These are phyloP conservation scores for Phytoseiulus persimilis DNA, from an alignment of 2,888 invertebrate genomes.

Conservation along the genomic window DNA sequence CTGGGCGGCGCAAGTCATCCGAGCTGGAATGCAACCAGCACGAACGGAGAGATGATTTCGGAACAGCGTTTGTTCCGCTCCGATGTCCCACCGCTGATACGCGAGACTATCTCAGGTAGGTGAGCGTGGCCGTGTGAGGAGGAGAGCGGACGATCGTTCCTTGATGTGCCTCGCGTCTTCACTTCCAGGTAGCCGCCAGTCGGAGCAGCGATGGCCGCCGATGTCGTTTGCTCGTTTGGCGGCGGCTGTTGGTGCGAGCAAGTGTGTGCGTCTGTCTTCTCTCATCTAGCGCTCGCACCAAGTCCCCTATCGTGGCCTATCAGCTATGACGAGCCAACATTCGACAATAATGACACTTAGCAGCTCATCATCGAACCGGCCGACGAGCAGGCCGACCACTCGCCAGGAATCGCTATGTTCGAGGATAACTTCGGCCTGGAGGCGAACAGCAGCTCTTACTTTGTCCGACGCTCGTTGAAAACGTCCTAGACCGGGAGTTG, in stretches of 20 bases:
- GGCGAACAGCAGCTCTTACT: not conserved
- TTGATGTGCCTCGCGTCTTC: not conserved
- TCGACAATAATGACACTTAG: slow-evolving; percentile 5
- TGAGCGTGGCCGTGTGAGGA: not conserved
- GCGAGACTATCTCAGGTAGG: not conserved
- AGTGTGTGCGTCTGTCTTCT: not conserved
- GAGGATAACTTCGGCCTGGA: not conserved
- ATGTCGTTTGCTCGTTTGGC: not conserved
- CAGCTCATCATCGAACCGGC: not conserved
- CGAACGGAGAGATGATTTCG: not conserved
- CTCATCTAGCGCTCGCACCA: not conserved
- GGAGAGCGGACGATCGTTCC: not conserved
- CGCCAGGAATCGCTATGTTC: not conserved
- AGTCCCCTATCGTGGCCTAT: not conserved
- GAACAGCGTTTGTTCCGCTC: not conserved
- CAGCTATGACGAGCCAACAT: slow-evolving; percentile 5
- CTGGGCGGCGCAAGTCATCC: not conserved
- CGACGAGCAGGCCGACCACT: not conserved
- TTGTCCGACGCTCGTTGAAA: too few relatives aligned
- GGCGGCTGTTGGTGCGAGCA: not conserved
- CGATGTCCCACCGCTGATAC: not conserved
- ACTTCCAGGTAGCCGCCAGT: not conserved
- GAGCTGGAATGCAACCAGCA: not conserved
- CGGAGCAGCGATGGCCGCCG: not conserved
- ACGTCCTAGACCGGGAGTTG: too few relatives aligned